Evolutionary conservation across 2,888 invertebrate genomes (phyloP).

Genomic region (Stomorhina lunata): DNA sequence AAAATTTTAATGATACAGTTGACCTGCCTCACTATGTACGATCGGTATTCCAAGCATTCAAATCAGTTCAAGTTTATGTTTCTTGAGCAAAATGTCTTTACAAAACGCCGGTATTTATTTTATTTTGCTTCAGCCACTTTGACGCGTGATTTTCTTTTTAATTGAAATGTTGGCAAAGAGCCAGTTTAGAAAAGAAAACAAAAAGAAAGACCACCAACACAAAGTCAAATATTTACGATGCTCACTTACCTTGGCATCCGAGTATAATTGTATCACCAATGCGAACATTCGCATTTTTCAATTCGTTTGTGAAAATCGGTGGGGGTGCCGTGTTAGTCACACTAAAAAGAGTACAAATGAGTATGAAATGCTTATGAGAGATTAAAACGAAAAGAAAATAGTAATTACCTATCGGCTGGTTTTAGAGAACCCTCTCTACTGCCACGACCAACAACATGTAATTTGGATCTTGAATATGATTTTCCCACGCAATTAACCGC

Average conservation of each 20-base stretch:
- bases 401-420: constrained; percentile 84
- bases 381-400: neutral
- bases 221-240: constrained; percentile 51
- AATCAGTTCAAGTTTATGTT: constrained; percentile 76
- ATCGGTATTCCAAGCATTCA: constrained; percentile 70
- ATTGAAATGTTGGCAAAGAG: constrained; percentile 63
- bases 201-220: neutral
- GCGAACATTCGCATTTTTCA: constrained; percentile 87
- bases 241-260: constrained; percentile 85
- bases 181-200: constrained; percentile 49
- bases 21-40: constrained; percentile 75
- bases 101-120: constrained; percentile 38
- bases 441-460: constrained; percentile 88
- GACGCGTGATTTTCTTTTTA: constrained; percentile 38
- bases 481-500: constrained; percentile 94
- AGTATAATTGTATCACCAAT: constrained; percentile 88
- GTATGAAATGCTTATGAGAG: neutral
- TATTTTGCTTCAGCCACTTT: constrained; percentile 22
- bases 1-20: constrained; percentile 66
- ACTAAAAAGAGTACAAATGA: constrained; percentile 66
- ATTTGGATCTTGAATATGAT: constrained; percentile 90
- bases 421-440: constrained; percentile 86
- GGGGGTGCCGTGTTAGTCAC: constrained; percentile 81
- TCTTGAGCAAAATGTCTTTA: constrained; percentile 54
- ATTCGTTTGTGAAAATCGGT: constrained; percentile 88